Base-by-base conservation (phyloP, 2,797 vertebrate genomes). In the Lutjanus campechanus region DNA sequence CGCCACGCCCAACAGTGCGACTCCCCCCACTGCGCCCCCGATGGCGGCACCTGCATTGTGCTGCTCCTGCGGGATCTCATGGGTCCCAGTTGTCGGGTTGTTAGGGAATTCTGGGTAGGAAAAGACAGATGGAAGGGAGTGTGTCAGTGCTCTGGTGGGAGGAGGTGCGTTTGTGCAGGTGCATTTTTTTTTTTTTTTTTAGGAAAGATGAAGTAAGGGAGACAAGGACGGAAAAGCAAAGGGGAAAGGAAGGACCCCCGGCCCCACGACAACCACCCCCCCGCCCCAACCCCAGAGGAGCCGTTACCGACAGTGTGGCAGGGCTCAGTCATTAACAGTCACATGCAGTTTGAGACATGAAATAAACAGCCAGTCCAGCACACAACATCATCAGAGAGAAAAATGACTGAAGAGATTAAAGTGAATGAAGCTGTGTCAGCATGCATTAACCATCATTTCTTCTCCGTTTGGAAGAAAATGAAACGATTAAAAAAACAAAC, bases 71-170 rank as follows among this genome's bases (percentile, higher is more conserved):
- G 69, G 88, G 94, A 91, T 94, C 93, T 88, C 93, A 78, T 1
- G 82, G 70, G 83, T 91, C 79, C 81, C 86, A 17, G 92, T 69
- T 94, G 94, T 68, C 60, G 93, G 96, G 95, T 96, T 95, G 96
- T 93, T 96, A 97, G 97, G 98, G 95, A 96, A 96, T 94, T 99
- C 98, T 99, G 97, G 97, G 97, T 96, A 97, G 97, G 97, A 97
- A 98, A 97, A 98, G 96, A 99, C 97, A 98, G 95, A 98, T 94
- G 97, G 97, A 97, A 97, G 96, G 97, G 97, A 97, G 95, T 97
- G 96, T 91, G 96, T 98, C 97, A 98, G 96, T 97, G 96, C 96
- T 96, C 95, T 95, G 96, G 94, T 94, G 93, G 93, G 92, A 93
- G 95, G 95, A 95, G 91, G 95, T 95, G 95, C 90, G 47, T 90